A percentile compares a stretch with the other conserved stretches of the same genome.
phyloP scores from a whole-genome alignment of 1,140 invertebrate species.

The Stenopsyche tienmushanensis region DNA sequence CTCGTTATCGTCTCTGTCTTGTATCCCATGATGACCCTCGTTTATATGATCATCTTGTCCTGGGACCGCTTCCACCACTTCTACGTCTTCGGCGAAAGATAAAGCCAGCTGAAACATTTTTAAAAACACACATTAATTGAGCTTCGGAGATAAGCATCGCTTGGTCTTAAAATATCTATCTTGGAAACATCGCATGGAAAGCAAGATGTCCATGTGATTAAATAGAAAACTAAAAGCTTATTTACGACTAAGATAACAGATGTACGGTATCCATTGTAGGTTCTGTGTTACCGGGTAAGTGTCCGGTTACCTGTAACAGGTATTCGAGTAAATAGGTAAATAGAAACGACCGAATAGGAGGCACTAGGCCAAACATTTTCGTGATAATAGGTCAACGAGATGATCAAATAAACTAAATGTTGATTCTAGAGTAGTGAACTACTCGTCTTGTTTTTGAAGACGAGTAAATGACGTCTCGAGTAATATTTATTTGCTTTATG shows the following conservation, averaged over 20 bases:
- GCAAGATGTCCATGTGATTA: no score
- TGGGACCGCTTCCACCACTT: constrained; percentile 35
- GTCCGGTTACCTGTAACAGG: constrained; percentile 5
- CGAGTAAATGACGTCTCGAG: no score
- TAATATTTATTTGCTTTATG: no score
- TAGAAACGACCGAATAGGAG: constrained; percentile 11
- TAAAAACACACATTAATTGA: neutral
- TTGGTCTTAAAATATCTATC: no score
- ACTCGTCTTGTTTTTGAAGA: neutral
- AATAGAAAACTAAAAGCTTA: neutral
- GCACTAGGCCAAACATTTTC: constrained; percentile 24
- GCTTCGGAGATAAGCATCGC: no score
- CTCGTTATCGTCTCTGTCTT: constrained; percentile 38
- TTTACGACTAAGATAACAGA: neutral
- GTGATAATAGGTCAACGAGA: constrained; percentile 21
- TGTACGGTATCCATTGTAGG: neutral
- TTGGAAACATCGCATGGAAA: no score
- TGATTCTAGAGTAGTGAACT: neutral
- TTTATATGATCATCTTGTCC: constrained; percentile 34
- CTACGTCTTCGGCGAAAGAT: constrained; percentile 28
- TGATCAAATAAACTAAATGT: constrained; percentile 13
- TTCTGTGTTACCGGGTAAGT: neutral
- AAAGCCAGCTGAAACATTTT: constrained; percentile 32
- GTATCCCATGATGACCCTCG: constrained; percentile 22
- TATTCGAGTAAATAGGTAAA: constrained; percentile 26